Percentiles rank a stretch among this genome's conserved stretches.
Conservation (phyloP, 2,113 vertebrate genomes). For the Anguilla japonica region DNA sequence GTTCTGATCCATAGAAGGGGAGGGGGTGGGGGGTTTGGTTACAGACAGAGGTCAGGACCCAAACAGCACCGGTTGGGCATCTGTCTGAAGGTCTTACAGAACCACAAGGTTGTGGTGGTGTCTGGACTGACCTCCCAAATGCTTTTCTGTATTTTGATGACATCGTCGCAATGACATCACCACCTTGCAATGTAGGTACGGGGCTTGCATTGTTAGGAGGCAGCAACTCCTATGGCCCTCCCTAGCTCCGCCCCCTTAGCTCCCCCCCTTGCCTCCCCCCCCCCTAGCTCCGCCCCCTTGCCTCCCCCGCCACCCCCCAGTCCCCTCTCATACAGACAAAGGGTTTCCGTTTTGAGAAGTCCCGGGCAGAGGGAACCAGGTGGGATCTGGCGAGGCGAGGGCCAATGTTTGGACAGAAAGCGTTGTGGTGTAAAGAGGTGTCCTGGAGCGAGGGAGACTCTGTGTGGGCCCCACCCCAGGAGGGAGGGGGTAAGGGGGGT, state of each 20-base stretch:
- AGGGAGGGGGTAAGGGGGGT: too few species aligned
- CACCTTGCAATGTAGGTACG: background rate
- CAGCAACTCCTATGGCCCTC: too few species aligned
- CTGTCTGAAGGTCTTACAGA: background rate
- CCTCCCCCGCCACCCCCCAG: too few species aligned
- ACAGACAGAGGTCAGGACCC: background rate
- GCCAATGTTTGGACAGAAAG: constrained; percentile 19
- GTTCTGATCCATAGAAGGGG: background rate
- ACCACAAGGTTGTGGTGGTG: background rate
- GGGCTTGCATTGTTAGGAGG: background rate
- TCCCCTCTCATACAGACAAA: background rate
- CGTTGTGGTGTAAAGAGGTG: constrained; percentile 27
- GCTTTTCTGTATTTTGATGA: background rate
- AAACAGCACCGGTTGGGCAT: background rate
- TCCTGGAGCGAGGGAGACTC: constrained; percentile 18
- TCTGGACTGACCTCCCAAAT: background rate
- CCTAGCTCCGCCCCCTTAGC: too few species aligned
- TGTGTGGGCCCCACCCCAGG: background rate
- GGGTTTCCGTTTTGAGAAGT: background rate
- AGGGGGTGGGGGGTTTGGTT: background rate
- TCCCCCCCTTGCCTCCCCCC: too few species aligned
- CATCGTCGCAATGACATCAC: background rate
- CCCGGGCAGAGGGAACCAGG: background rate
- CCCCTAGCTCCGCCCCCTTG: too few species aligned
- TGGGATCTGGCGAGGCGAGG: background rate